These are phyloP conservation scores for Meteorus cinctellus DNA, from an alignment of 2,888 invertebrate genomes.

Conservation along the genomic window DNA sequence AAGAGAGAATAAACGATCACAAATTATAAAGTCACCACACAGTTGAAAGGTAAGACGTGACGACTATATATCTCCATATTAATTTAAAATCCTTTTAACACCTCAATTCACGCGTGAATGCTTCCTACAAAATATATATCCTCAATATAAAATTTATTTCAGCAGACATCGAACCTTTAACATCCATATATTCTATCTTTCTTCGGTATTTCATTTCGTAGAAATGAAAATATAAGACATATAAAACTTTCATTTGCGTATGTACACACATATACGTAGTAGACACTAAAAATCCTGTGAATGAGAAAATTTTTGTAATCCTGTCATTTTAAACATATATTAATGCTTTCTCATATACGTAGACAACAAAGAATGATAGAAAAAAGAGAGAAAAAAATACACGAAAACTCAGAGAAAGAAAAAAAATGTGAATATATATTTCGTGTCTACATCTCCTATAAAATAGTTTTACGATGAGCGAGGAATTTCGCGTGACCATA, in stretches of 20 bases:
- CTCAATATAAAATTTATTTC: conserved; percentile 21
- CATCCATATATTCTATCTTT: conserved; percentile 10
- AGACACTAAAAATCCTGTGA: neutral
- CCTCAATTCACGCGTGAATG: conserved; percentile 43
- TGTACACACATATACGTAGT: neutral
- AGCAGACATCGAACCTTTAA: neutral
- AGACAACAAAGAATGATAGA: conserved; percentile 27
- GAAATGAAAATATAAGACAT: neutral
- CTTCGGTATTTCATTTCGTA: neutral
- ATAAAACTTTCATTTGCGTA: neutral
- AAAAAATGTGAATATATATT: conserved; percentile 52
- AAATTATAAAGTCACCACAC: conserved; percentile 27
- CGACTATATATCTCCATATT: conserved; percentile 26
- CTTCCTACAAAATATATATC: conserved; percentile 25
- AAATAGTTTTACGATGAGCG: conserved; percentile 71
- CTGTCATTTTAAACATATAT: neutral
- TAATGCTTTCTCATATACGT: conserved; percentile 4
- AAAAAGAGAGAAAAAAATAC: conserved; percentile 49
- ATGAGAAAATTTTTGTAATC: conserved; percentile 1
- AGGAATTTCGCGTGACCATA: conserved; percentile 72
- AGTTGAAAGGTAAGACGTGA: conserved; percentile 40
- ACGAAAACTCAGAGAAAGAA: conserved; percentile 35
- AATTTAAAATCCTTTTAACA: conserved; percentile 47
- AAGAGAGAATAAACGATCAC: conserved; percentile 21
- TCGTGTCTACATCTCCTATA: conserved; percentile 68